phyloP scores from a whole-genome alignment of 2,113 vertebrate genomes.

The Delphinus delphis region DNA sequence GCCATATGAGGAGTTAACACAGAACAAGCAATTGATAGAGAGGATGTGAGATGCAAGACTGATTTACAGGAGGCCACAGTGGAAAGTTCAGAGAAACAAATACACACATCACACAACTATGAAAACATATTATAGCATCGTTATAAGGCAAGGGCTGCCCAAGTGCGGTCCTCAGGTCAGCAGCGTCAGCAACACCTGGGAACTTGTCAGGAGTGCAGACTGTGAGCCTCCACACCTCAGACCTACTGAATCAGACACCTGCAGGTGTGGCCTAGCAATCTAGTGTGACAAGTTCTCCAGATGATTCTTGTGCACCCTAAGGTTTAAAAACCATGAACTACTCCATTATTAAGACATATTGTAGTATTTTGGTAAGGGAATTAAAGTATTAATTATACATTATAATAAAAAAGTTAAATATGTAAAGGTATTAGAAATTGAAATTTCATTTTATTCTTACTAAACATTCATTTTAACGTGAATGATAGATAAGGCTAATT shows the following conservation, averaged over 20 bases:
- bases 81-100: neutral
- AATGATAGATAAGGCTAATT: neutral
- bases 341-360: neutral
- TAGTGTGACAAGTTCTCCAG: neutral
- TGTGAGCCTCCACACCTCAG: neutral
- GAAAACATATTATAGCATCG: rapidly evolving
- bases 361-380: neutral
- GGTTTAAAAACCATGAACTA: neutral
- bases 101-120: neutral
- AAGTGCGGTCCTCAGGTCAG: rapidly evolving
- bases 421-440: neutral
- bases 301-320: neutral
- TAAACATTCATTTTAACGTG: neutral
- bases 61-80: neutral
- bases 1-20: neutral
- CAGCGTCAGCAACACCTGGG: neutral
- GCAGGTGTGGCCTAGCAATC: neutral
- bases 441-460: neutral
- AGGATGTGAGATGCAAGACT: neutral
- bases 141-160: neutral
- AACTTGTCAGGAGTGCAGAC: neutral
- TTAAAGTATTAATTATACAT: neutral
- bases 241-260: neutral
- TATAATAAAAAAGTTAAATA: neutral
- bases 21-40: neutral